Base-by-base conservation (phyloP, 1,140 invertebrate species). In the Listronotus oregonensis region DNA sequence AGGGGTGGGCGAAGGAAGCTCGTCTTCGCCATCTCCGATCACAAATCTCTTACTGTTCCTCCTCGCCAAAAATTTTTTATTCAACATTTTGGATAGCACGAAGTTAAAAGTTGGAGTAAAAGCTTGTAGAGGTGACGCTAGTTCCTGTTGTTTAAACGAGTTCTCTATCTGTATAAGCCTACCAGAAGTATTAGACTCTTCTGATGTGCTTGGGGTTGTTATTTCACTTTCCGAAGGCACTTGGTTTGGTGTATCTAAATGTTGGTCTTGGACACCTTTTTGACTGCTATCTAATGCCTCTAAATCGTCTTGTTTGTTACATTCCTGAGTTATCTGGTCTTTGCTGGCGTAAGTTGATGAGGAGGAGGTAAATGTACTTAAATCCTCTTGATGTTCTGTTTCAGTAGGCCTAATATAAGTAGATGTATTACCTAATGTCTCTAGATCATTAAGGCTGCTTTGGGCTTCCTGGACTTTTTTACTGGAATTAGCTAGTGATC, bases 41-140 rank as follows among this genome's bases (percentile, higher is more conserved):
- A 79, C 78, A 63, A 79, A 79, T 32, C 77, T 60, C 55, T 78
- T 79, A 43, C 75, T 77, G 50, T 77, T 79, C 8, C 75, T 64
- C 27, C 76, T 57, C 9, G 55, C 70, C 57, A 77, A 60, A 17
- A 70, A 59, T 43, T 67, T 63, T 31, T 70, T 64, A 12, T 58
- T 51, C 67, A 71, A 59, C 54, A 56, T 51, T 31, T 56, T 56
- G 3, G 42, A 15, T 1, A 54, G 44, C 17, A 57, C 44, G 42
- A 65, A 65, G 15, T 50, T 57, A 43, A 65, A 65, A 18, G 63
- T 58, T 7, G 63, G 63, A 9, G 63, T 65, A 42, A 58, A 58
- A 11, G 31, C 54, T 15, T 27, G 10, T 37, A 32, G 9, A 5
- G 7, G 40, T 14, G 21, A 3, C 6, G 14, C 21, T 44, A 27